A percentile compares a stretch with the other conserved stretches of the same genome.
Evolutionary conservation across 2,113 vertebrate genomes (phyloP).

Genomic region (Nestor notabilis): DNA sequence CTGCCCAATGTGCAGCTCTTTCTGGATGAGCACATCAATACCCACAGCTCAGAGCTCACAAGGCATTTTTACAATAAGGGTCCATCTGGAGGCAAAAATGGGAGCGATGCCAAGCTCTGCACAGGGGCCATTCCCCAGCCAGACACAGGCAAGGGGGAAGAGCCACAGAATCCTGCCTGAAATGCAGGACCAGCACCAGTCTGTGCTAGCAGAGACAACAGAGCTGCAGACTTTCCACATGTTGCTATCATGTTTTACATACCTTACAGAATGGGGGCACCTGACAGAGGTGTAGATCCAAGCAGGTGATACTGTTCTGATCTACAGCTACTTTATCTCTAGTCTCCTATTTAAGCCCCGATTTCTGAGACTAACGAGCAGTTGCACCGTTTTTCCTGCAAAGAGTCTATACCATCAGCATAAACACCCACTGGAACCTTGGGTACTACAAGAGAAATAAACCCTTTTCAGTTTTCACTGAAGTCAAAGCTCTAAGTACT

Average conservation of each 20-base stretch:
- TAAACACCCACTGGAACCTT: not conserved
- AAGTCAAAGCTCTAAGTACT: not conserved
- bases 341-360: not conserved
- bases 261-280: too few relatives aligned
- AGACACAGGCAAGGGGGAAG: not conserved
- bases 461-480: not conserved
- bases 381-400: not conserved
- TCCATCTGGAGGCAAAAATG: not conserved
- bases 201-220: not conserved
- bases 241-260: too few relatives aligned
- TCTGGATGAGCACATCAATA: not conserved
- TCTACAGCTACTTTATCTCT: not conserved
- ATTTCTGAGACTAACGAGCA: not conserved
- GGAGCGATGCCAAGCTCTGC: too few relatives aligned
- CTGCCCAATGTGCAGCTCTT: not conserved
- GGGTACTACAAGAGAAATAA: fast-evolving
- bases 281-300: fast-evolving
- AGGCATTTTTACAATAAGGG: not conserved
- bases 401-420: not conserved
- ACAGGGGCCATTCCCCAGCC: not conserved
- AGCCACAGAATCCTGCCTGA: not conserved
- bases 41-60: not conserved
- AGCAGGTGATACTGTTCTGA: not conserved
- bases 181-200: not conserved
- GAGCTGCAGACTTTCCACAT: not conserved